These are phyloP conservation scores for Corynorhinus townsendii DNA, from an alignment of 2,113 vertebrate genomes.

Conservation along the genomic window DNA sequence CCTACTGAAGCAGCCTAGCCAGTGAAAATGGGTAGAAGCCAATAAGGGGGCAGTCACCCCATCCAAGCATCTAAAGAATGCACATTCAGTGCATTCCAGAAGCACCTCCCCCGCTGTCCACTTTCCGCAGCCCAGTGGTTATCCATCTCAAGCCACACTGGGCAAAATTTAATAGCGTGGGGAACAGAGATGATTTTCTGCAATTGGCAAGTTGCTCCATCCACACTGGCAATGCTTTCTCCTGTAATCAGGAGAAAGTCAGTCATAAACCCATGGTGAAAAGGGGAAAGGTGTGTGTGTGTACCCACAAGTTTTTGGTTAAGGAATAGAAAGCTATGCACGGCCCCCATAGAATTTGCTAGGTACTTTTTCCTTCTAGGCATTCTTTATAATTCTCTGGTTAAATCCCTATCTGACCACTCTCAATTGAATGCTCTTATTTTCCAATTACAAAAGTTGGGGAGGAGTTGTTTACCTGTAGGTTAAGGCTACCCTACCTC, in stretches of 20 bases:
- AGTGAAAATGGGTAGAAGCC: conserved; percentile 11
- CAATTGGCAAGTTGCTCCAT: neutral
- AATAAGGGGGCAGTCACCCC: neutral
- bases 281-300: neutral
- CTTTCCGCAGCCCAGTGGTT: neutral
- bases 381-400: neutral
- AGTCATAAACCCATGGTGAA: neutral
- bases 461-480: neutral
- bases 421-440: neutral
- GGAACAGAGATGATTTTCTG: neutral
- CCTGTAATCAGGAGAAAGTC: neutral
- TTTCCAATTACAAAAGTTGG: neutral
- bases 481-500: neutral
- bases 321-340: neutral
- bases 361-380: neutral
- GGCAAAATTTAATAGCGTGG: neutral
- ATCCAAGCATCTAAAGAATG: conserved; percentile 42
- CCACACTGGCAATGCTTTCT: neutral
- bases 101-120: neutral
- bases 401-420: neutral
- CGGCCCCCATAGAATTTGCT: neutral
- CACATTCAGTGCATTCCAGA: conserved; percentile 38
- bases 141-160: neutral
- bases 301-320: neutral
- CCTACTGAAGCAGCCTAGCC: neutral